Evolutionary conservation across 2,888 invertebrate genomes (phyloP).

Genomic region (Lithophane semibrunnea): DNA sequence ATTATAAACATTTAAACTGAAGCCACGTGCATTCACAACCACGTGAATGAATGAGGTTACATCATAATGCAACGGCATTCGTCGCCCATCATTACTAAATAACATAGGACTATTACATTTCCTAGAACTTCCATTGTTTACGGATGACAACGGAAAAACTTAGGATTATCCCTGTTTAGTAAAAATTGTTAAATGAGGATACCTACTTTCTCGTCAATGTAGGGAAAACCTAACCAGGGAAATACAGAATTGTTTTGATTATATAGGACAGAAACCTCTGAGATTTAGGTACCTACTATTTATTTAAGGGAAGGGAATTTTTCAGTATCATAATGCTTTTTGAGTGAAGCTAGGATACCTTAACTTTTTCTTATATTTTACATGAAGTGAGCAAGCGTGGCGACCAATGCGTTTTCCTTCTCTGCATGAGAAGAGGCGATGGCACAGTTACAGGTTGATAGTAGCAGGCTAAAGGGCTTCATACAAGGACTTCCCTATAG

Average conservation of each 20-base stretch:
- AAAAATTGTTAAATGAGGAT: constrained; percentile 32
- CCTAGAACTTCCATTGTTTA: constrained; percentile 37
- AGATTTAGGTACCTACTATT: background rate
- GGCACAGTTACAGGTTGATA: background rate
- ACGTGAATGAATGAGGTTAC: constrained; percentile 8
- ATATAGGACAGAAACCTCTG: background rate
- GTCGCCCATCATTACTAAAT: constrained; percentile 22
- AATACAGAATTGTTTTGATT: background rate
- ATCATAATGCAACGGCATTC: constrained; percentile 21
- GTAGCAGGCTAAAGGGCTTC: background rate
- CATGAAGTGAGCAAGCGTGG: background rate
- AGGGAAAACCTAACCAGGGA: constrained; percentile 16
- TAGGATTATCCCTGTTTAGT: constrained; percentile 29
- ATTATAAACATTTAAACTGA: background rate
- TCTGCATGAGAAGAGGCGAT: background rate
- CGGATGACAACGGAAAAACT: constrained; percentile 30
- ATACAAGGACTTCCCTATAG: background rate
- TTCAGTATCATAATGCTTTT: background rate
- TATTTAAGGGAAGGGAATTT: background rate
- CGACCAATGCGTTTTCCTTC: background rate
- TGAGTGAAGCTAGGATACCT: background rate
- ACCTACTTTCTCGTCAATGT: constrained; percentile 28
- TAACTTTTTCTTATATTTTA: background rate
- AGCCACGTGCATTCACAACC: constrained; percentile 19
- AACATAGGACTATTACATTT: constrained; percentile 1